These are phyloP conservation scores for Burhinus oedicnemus DNA, from an alignment of 2,113 vertebrate species.

Conservation along the genomic window DNA sequence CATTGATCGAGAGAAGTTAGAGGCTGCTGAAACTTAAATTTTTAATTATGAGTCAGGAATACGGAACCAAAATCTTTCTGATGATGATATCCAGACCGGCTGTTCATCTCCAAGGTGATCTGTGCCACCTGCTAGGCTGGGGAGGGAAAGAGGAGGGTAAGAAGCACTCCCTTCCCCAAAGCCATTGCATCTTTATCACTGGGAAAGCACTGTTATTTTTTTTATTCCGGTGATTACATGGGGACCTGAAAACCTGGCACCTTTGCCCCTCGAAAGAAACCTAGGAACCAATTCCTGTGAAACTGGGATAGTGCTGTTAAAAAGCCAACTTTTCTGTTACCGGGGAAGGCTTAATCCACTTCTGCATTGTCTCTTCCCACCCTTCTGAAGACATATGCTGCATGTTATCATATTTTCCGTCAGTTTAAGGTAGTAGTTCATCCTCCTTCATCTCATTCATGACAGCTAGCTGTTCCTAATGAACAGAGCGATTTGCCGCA, in stretches of 20 bases:
- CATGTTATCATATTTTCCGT: not conserved
- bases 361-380: not conserved
- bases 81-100: too few relatives aligned
- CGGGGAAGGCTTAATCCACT: not conserved
- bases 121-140: not conserved
- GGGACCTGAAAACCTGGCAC: not conserved
- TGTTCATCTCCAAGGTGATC: not conserved
- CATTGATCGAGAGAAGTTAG: not conserved
- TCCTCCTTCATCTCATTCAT: not conserved
- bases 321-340: not conserved
- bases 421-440: not conserved
- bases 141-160: not conserved
- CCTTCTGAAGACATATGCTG: fast-evolving
- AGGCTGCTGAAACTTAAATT: not conserved
- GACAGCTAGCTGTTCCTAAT: not conserved
- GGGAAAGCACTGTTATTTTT: not conserved
- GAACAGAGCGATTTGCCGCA: not conserved
- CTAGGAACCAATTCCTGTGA: not conserved
- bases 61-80: not conserved
- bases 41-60: not conserved
- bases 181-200: not conserved
- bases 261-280: fast-evolving
- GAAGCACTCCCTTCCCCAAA: not conserved
- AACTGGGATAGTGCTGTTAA: not conserved
- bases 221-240: not conserved